Base-by-base conservation (phyloP, 2,888 invertebrate genomes). In the Pollenia angustigena region DNA sequence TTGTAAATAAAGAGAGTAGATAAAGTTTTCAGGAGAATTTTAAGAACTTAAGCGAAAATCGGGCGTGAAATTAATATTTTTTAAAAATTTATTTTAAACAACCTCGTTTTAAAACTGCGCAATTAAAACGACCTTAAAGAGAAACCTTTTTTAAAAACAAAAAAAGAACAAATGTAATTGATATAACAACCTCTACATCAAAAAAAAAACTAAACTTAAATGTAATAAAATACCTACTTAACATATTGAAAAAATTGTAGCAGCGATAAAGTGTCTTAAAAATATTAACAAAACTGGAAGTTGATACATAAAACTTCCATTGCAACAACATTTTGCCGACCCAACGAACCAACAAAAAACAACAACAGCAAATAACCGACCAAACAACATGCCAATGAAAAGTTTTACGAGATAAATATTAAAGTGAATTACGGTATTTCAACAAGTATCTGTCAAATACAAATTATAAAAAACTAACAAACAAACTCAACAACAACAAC, bases 391-490 rank as follows among this genome's bases (percentile, higher is more conserved):
- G 18, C 68, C 62, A 42, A 23, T 16, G n/a, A 48, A 7, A 75
- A 56, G 12, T 46, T 54, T 68, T 4, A 64, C 48, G 18, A 32
- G 6, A 32, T 72, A 60, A 54, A 74, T 66, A 71, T 72, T 23
- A 42, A 74, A 85, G 42, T 60, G 68, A 80, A 32, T 76, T 83
- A 83, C 83, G 86, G 86, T 86, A 80, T 80, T 81, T 86, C 81
- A 87, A 87, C 86, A 87, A 87, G 86, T 87, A 84, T 76, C 48
- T 62, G 44, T 42, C 52, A 80, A 40, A 74, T 68, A 71, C 16
- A 54, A 72, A 54, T 48, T 66, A 58, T 10, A 40, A 16, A 52
- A 64, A 82, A 52, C 50, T 6, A 69, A 44, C 80, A 69, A 80
- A 74, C 74, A 80, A 85, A 74, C 44, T 46, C 50, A 46, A 54